Base-by-base conservation (phyloP, 2,888 invertebrate species). In the Dryococelus australis region DNA sequence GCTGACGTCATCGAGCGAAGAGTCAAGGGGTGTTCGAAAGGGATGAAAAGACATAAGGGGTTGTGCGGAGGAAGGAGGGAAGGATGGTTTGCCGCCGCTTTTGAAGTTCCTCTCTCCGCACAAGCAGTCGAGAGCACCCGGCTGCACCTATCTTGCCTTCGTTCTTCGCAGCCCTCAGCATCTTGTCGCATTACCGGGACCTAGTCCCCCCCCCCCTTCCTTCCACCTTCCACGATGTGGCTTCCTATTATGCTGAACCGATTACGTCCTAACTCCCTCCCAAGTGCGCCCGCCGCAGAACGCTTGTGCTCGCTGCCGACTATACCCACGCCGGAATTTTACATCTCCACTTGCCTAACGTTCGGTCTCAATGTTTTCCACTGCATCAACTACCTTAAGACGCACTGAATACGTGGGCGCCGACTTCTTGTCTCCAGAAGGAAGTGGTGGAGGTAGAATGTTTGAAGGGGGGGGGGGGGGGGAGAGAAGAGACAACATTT, bases 1-100 rank as follows among this genome's bases (percentile, higher is more conserved):
- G 83, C 83, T 83, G 83, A 83, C 83, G 83, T 83, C 83, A 43
- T 26, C 27, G 83, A 16, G 65, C 20, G 65, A 65, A 65, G 65
- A n/a, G n/a, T n/a, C n/a, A n/a, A n/a, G n/a, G n/a, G n/a, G n/a
- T n/a, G n/a, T n/a, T n/a, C n/a, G n/a, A n/a, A n/a, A n/a, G n/a
- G n/a, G n/a, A n/a, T n/a, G n/a, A 65, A 47, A 47, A 12, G 65
- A 6, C 20, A 20, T 20, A 24, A 16, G 65, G 16, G 10, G 65
- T 20, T 9, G 65, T 20, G 13, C 5, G 24, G 65, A 24, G 10
- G 65, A 65, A 20, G 65, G 83, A 2, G 83, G 26, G 35, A 24
- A 24, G 35, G 35, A 28, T 28, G 28, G 83, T 83, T 83, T 83
- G 35, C 43, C 24, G 83, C 65, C 65, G 83, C 83, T 83, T 83